phyloP scores from a whole-genome alignment of 2,797 vertebrate genomes.

The Pangasius djambal region DNA sequence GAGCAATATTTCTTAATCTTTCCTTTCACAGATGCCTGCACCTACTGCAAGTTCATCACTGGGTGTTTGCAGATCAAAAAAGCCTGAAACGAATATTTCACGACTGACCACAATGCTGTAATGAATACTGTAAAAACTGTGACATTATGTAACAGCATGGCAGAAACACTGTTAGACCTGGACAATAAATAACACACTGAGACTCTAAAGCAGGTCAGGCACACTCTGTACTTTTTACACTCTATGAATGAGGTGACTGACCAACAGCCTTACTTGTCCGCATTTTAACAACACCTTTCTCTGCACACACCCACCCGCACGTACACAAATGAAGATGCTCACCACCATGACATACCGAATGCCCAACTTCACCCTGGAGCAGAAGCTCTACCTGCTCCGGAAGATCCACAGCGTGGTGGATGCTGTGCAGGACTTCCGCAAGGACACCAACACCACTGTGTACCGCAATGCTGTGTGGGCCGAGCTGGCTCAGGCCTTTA shows the following conservation, averaged over 20 bases:
- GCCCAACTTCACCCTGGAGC: constrained; percentile 64
- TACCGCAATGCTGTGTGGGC: constrained; percentile 64
- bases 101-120: constrained; percentile 29
- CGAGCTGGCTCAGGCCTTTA: constrained; percentile 61
- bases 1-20: not conserved
- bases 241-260: constrained; percentile 24
- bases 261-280: constrained; percentile 3
- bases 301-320: not conserved
- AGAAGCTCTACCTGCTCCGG: constrained; percentile 64
- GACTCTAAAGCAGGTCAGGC: not conserved
- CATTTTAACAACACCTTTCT: constrained; percentile 8
- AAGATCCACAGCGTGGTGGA: constrained; percentile 64
- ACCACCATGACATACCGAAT: constrained; percentile 62
- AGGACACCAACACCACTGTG: constrained; percentile 65
- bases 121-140: constrained; percentile 25
- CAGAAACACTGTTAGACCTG: constrained; percentile 7
- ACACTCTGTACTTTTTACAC: constrained; percentile 11
- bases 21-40: constrained; percentile 21
- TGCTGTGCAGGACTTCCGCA: constrained; percentile 65
- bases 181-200: constrained; percentile 16
- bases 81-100: not conserved
- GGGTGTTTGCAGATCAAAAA: not conserved
- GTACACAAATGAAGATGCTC: constrained; percentile 46
- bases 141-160: constrained; percentile 27
- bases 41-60: constrained; percentile 15